Evolutionary conservation across 1,140 invertebrate species (phyloP), one percentile per base, ranked within the genome.

Genomic region (Scaptomyza pallida): DNA sequence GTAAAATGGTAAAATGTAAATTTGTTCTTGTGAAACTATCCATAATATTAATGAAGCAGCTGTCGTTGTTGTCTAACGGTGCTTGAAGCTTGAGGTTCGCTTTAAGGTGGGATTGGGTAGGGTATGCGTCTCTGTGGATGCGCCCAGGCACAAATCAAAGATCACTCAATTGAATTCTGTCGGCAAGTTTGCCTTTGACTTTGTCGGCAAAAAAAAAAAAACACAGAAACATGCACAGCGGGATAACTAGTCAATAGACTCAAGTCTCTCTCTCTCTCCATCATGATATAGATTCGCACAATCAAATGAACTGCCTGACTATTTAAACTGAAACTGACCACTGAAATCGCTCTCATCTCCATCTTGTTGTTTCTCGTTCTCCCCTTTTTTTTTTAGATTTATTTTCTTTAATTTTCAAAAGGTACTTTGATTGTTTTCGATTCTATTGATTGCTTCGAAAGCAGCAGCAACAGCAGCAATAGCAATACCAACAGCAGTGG

Each of bases 11-110:
- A 56, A 72, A 81, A 88, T 86, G 82, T 81, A 86, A 75, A 86
- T 86, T 83, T 37, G 1, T 50, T 40, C 26, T 30, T 63, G 37
- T 61, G 55, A 81, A 79, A 63, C 73, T 37, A 80, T 77, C 70
- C 72, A 85, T 86, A 86, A 85, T 85, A 69, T 72, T 77, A 86
- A 85, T 86, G 81, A 86, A 81, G 81, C 78, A 35, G 37, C 48
- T 60, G 63, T 43, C 10, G 33, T 63, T 78, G 50, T 48, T 78
- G 50, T 52, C 68, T 85, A 85, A 86, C 80, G 80, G 80, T 86
- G 61, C 44, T 48, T 75, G 54, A 35, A 37, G 60, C 43, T 52
- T 37, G 33, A 37, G 33, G 10, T 37, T 37, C 5, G 33, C 33
- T 37, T n/a, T n/a, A 37, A 56, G 43, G 15, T 33, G 40, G 54